Conservation (phyloP, 2,113 vertebrate genomes). For the Odocoileus virginianus region DNA sequence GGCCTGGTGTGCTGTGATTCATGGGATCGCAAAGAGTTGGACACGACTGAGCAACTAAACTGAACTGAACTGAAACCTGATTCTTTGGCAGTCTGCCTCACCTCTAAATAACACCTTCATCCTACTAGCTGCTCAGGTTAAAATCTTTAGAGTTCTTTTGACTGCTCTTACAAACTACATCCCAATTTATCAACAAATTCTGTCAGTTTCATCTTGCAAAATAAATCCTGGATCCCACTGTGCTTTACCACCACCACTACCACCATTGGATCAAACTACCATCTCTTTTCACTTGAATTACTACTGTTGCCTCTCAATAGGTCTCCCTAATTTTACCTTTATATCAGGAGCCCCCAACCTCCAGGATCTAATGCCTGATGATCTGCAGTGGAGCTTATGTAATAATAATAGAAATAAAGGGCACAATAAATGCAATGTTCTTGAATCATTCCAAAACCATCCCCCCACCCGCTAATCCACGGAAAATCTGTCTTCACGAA, state of each 20-base stretch:
- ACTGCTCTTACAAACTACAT: background rate
- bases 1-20: too few relatives aligned
- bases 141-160: background rate
- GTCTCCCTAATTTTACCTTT: background rate
- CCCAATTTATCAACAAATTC: background rate
- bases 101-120: background rate
- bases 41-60: too few relatives aligned
- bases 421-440: background rate
- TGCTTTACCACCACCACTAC: background rate
- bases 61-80: too few relatives aligned
- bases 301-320: background rate
- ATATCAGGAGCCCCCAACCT: background rate
- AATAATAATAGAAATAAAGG: background rate
- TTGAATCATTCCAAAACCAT: background rate
- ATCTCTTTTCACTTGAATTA: background rate
- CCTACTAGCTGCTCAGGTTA: background rate
- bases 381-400: background rate
- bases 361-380: background rate
- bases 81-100: background rate
- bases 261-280: background rate
- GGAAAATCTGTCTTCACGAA: background rate
- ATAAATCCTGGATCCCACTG: background rate
- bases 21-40: too few relatives aligned
- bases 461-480: background rate
- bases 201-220: background rate